These are phyloP conservation scores for Triplophysa bombifrons DNA, from an alignment of 2,797 vertebrate species.

Conservation along the genomic window DNA sequence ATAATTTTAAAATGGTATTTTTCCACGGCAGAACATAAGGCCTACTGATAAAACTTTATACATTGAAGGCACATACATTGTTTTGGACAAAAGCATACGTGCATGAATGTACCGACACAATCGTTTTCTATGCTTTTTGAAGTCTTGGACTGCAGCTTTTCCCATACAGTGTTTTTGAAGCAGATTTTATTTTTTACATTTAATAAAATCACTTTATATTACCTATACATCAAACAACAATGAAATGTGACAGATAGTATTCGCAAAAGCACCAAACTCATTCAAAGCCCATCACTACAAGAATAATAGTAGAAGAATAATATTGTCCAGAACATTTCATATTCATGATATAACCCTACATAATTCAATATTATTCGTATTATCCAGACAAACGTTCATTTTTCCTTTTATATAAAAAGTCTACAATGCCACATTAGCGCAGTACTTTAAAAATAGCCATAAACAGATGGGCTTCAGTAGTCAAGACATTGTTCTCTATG, in stretches of 20 bases:
- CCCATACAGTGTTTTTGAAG: neutral
- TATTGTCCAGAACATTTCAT: neutral
- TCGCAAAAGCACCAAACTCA: neutral
- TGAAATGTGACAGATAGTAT: neutral
- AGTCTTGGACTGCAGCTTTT: neutral
- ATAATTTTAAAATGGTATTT: no score
- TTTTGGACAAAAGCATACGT: neutral
- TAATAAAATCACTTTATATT: neutral
- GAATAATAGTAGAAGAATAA: neutral
- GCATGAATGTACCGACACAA: no score
- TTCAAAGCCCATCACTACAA: neutral
- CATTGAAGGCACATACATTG: no score
- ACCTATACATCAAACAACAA: neutral
- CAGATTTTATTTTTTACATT: neutral
- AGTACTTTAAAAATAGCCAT: constrained; percentile 4
- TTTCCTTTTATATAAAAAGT: neutral
- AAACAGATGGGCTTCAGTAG: neutral
- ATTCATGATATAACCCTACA: neutral
- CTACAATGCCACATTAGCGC: neutral
- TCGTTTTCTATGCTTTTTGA: no score
- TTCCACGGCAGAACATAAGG: no score
- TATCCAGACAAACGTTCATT: neutral
- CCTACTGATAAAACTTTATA: no score
- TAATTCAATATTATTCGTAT: neutral
- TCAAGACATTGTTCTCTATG: neutral